Conservation (phyloP, 2,113 vertebrate species). For the Athene noctua region DNA sequence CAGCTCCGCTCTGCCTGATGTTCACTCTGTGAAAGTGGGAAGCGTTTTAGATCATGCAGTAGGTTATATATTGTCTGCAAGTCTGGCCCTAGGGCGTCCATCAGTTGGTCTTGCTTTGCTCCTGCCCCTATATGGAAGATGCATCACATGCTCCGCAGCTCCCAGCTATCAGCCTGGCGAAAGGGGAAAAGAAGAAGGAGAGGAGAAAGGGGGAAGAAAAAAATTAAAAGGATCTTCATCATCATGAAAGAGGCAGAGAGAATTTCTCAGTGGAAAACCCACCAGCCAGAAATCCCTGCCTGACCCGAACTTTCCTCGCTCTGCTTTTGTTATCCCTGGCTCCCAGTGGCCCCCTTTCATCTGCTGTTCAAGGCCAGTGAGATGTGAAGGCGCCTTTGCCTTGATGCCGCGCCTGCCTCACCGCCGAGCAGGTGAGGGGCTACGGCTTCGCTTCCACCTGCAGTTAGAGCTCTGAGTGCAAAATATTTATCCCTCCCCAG, state of each 20-base stretch:
- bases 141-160: slow-evolving; percentile 69
- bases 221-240: slow-evolving; percentile 31
- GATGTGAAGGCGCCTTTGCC: slow-evolving; percentile 36
- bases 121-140: slow-evolving; percentile 72
- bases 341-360: slow-evolving; percentile 56
- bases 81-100: slow-evolving; percentile 75
- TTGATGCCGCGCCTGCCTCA: background rate
- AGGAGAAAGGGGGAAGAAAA: background rate
- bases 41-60: slow-evolving; percentile 58
- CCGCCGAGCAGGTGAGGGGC: background rate
- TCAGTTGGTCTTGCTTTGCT: slow-evolving; percentile 68
- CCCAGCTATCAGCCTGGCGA: slow-evolving; percentile 65
- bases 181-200: slow-evolving; percentile 24
- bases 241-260: slow-evolving; percentile 50
- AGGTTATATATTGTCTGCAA: slow-evolving; percentile 76
- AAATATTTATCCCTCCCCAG: background rate
- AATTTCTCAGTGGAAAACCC: slow-evolving; percentile 54
- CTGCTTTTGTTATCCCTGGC: slow-evolving; percentile 28
- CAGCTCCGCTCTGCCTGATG: slow-evolving; percentile 37
- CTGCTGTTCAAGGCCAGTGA: slow-evolving; percentile 27
- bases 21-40: slow-evolving; percentile 60
- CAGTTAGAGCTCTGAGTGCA: background rate
- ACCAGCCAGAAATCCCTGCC: slow-evolving; percentile 50
- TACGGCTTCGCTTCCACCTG: background rate
- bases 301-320: slow-evolving; percentile 51